Evolutionary conservation across 1,140 invertebrate genomes (phyloP).

Genomic region (Temnothorax nylanderi): DNA sequence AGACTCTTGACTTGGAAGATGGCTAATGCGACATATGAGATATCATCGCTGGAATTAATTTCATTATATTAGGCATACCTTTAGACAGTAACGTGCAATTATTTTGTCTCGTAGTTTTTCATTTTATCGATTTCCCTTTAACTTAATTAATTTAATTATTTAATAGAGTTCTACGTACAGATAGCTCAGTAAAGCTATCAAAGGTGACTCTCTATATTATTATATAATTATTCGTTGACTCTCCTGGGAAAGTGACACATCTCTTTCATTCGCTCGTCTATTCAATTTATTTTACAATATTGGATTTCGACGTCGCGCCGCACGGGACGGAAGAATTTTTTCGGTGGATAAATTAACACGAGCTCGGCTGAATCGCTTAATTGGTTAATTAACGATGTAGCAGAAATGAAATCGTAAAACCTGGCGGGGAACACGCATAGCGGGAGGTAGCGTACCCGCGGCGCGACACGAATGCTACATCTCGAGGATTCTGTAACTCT

Average conservation of each 20-base stretch:
- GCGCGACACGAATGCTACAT: neutral
- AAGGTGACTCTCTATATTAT: neutral
- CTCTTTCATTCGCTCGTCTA: slow-evolving; percentile 20
- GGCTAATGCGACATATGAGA: neutral
- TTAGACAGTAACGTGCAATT: neutral
- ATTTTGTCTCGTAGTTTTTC: neutral
- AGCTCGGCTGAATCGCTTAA: slow-evolving; percentile 38
- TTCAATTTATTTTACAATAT: slow-evolving; percentile 46
- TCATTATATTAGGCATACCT: neutral
- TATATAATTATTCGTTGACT: slow-evolving; percentile 22
- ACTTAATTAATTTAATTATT: slow-evolving; percentile 7
- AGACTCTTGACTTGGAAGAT: neutral
- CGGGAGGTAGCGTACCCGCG: neutral
- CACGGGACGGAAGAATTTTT: slow-evolving; percentile 17
- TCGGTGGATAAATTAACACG: slow-evolving; percentile 41
- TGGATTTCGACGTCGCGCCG: slow-evolving; percentile 14
- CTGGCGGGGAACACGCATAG: too few species aligned
- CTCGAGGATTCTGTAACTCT: slow-evolving; percentile 31
- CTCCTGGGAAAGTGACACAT: neutral
- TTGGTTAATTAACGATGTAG: slow-evolving; percentile 35
- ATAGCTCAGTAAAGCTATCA: neutral
- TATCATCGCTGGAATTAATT: neutral
- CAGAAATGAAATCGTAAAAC: slow-evolving; percentile 3
- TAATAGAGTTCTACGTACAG: neutral
- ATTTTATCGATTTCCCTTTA: neutral